Evolutionary conservation across 2,797 vertebrate genomes (phyloP), one percentile per base, ranked within the genome.

Genomic region (Halcyon badia): DNA sequence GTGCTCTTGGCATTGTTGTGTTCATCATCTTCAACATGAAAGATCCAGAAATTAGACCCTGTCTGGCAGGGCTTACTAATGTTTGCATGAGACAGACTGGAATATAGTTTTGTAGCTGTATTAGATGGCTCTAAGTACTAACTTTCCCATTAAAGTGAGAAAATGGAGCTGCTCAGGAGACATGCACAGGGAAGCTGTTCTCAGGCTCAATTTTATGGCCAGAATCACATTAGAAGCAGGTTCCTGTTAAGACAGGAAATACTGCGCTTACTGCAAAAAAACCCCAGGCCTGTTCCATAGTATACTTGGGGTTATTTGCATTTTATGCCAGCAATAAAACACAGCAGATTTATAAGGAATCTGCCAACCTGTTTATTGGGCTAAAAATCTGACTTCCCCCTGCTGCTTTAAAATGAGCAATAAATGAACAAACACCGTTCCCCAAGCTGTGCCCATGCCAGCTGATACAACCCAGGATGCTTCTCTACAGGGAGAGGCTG

Each of bases 291-390:
- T 80, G 31, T 65, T 60, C 69, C 30, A 20, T 57, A 51, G 41
- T 17, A 65, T 71, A 19, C 37, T 76, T 62, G 31, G n/a, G 26
- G 25, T 68, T 72, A 44, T 90, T 91, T 96, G 81, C 77, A 94
- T 91, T 96, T 92, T 96, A 96, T 89, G 76, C 56, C 68, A 82
- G 72, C 73, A 82, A 44, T 96, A 92, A 95, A 92, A 35, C 48
- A 54, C 60, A 84, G 44, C 70, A 89, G 87, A 92, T 77, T 91
- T 92, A 91, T 41, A 78, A 54, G 49, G 82, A 90, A 83, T 94
- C 95, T 90, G 58, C 62, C 83, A 95, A 89, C 58, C 33, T 91
- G 78, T 89, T 95, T 94, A 94, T 76, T 91, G 18, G 79, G 58
- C 37, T 94, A 83, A 83, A 89, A 88, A 94, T 81, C 73, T 87